Base-by-base conservation (phyloP, 2,888 invertebrate species). In the Caenorhabditis drosophilae region DNA sequence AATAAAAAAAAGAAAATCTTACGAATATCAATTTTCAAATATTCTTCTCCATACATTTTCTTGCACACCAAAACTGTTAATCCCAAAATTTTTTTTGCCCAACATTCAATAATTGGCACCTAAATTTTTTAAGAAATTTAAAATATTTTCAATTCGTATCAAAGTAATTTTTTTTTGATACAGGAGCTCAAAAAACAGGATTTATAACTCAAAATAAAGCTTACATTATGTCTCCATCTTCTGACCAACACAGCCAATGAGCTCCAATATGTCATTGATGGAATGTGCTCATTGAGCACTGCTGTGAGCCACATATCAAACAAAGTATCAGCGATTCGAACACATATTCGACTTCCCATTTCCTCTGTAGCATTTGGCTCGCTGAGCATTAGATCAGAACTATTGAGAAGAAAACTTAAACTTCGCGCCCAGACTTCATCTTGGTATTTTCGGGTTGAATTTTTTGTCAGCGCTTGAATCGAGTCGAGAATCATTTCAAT, bases 241-340 rank as follows among this genome's bases (percentile, higher is more conserved):
- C 67, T 44, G 3, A 72, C 64, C 34, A 78, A 61, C 6, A 62
- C 59, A 7, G 73, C 59, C 47, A 81, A 57, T 15, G 79, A 79
- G 45, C 74, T 75, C 81, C 81, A 81, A 47, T 82, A 81, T 6
- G 78, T 67, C 2, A 75, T 66, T 9, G 80, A 78, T 1, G 81
- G 81, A n/a, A 81, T 78, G 23, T 67, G 60, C 36, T 79, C 81
- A 20, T 70, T 55, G 18, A 76, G 42, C 1, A 82, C 78, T 3
- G 81, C 81, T 47, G 62, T 61, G 25, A 75, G 52, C 81, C 81
- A 81, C 51, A 77, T 67, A 22, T 78, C 78, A 47, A 82, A 75
- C 3, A 81, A 60, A 18, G 75, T 69, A 25, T 80, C 78, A 25
- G 78, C 69, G 22, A 81, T 72, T 6, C 78, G 72, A 35, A 67